Percentiles rank a stretch among this genome's conserved stretches.
Evolutionary conservation across 2,113 vertebrate genomes (phyloP).

Genomic region (Mustelus asterias): DNA sequence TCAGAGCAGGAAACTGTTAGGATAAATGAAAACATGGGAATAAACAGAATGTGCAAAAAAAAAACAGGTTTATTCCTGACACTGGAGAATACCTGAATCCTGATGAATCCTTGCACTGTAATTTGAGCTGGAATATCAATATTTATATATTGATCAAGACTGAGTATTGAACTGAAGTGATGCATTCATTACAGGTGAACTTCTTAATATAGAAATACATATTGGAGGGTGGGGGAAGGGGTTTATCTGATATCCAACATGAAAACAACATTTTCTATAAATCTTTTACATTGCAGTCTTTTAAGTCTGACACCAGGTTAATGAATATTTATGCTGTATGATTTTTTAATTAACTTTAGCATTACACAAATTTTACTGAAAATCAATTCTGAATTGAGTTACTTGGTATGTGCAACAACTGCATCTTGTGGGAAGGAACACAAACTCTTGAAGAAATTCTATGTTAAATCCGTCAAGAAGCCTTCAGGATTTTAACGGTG

Average conservation of each 20-base stretch:
- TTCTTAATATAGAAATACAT: conserved; percentile 15
- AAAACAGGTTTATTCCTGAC: no score
- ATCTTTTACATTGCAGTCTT: conserved; percentile 34
- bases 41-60: conserved; percentile 4
- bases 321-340: conserved; percentile 36
- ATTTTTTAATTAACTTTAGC: conserved; percentile 37
- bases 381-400: conserved; percentile 34
- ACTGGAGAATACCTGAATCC: neutral
- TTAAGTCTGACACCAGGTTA: conserved; percentile 29
- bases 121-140: neutral
- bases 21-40: neutral
- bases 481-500: neutral
- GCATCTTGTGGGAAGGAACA: neutral
- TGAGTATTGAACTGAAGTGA: neutral
- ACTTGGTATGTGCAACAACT: conserved; percentile 26
- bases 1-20: neutral
- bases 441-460: neutral
- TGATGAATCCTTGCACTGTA: neutral
- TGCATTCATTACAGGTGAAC: neutral
- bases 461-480: neutral
- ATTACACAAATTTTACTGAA: conserved; percentile 33
- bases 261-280: conserved; percentile 35
- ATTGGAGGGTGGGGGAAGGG: neutral
- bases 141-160: neutral
- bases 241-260: conserved; percentile 23